phyloP scores from a whole-genome alignment of 2,888 invertebrate species.

The Crossocerus cetratus region DNA sequence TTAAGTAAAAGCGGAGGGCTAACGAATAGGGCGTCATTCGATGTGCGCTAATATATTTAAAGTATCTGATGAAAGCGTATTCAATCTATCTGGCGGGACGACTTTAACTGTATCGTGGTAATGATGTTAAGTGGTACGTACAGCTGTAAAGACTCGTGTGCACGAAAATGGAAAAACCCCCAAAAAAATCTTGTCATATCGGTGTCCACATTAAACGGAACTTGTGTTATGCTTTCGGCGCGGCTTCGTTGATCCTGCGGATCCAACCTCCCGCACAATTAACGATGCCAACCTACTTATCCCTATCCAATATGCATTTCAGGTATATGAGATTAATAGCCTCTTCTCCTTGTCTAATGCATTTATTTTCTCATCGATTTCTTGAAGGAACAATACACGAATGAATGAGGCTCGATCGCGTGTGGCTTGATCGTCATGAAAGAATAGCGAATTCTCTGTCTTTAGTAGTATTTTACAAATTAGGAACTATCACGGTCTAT shows the following conservation, averaged over 20 bases:
- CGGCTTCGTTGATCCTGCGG: slow-evolving; percentile 48
- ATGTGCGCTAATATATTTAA: slow-evolving; percentile 18
- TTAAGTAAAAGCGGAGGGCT: no score
- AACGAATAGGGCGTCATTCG: no score
- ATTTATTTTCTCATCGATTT: no score
- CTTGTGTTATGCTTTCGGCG: slow-evolving; percentile 15
- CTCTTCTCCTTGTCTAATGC: slow-evolving; percentile 13
- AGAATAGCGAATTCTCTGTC: no score
- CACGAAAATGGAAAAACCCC: slow-evolving; percentile 8
- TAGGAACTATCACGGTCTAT: slow-evolving; percentile 3
- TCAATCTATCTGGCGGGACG: slow-evolving; percentile 13
- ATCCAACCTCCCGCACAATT: slow-evolving; percentile 62
- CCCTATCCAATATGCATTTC: slow-evolving; percentile 34
- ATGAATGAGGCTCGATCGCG: no score
- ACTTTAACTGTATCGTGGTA: slow-evolving; percentile 34
- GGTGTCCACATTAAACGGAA: slow-evolving; percentile 17
- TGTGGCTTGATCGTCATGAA: no score
- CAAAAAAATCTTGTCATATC: slow-evolving; percentile 19
- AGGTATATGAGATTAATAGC: slow-evolving; percentile 33
- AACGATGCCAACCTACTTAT: slow-evolving; percentile 12
- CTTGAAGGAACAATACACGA: no score
- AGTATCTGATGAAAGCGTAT: slow-evolving; percentile 37
- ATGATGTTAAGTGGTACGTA: slow-evolving; percentile 27
- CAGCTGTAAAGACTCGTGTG: slow-evolving; percentile 27
- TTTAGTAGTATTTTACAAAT: no score